These are phyloP conservation scores for Tamias sibiricus DNA, from an alignment of 2,113 vertebrate genomes.

Conservation along the genomic window DNA sequence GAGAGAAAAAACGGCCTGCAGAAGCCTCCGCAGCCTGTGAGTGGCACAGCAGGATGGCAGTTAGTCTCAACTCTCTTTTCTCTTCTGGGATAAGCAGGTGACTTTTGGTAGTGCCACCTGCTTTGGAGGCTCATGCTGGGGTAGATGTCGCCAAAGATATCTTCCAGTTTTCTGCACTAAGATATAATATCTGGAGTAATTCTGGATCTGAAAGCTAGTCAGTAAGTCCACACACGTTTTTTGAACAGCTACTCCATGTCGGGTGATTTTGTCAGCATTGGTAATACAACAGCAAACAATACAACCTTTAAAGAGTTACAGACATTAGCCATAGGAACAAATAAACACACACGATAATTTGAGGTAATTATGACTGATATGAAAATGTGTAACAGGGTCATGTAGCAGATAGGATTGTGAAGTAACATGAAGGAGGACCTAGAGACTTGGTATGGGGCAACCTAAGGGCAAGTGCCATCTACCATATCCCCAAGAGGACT, in stretches of 20 bases:
- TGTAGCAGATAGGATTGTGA: background rate
- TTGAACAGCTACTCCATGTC: background rate
- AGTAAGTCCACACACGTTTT: background rate
- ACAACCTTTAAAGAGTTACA: background rate
- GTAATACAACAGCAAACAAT: background rate
- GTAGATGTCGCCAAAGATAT: background rate
- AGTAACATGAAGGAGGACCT: background rate
- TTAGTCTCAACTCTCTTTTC: background rate
- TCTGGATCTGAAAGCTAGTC: background rate
- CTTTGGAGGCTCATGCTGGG: too few relatives aligned
- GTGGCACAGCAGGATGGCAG: background rate
- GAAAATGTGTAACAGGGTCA: background rate
- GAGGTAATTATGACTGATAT: background rate
- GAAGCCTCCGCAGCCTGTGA: background rate
- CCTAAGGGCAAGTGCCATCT: background rate
- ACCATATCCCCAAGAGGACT: background rate
- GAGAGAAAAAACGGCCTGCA: background rate
- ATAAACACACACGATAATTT: background rate
- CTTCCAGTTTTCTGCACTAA: background rate
- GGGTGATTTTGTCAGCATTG: background rate
- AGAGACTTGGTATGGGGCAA: background rate
- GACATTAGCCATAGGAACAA: background rate
- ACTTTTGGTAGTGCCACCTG: background rate
- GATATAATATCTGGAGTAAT: background rate
- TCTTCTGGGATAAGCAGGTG: background rate